Evolutionary conservation across 2,113 vertebrate species (phyloP).

Genomic region (Axis porcinus): DNA sequence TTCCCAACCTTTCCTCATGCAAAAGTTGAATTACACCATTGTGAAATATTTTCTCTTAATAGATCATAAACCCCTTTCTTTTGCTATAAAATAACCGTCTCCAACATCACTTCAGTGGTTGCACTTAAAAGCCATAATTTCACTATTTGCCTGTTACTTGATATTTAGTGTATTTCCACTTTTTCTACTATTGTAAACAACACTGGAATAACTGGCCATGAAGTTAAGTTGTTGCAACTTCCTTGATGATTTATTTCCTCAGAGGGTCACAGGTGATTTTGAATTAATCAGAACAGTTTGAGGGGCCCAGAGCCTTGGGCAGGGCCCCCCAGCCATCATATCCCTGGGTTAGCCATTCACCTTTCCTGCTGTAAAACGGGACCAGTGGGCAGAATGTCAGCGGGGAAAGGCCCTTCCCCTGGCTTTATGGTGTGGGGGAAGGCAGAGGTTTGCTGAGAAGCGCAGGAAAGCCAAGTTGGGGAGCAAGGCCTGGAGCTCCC

Average conservation of each 20-base stretch:
- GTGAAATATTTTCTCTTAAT: not conserved
- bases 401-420: not conserved
- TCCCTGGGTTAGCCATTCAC: not conserved
- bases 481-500: not conserved
- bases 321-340: too few relatives aligned
- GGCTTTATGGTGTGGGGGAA: too few relatives aligned
- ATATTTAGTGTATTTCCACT: not conserved
- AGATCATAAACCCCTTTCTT: not conserved
- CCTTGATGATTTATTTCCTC: not conserved
- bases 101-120: not conserved
- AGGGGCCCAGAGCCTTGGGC: not conserved
- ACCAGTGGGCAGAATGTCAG: not conserved
- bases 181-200: not conserved
- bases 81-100: not conserved
- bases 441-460: not conserved
- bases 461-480: accelerated
- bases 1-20: not conserved
- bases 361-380: not conserved
- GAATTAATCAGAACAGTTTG: not conserved
- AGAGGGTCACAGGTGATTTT: not conserved
- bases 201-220: not conserved
- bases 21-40: not conserved
- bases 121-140: not conserved
- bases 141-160: not conserved
- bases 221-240: not conserved